These are phyloP conservation scores for Isichthys henryi DNA, from an alignment of 2,113 vertebrate species.

Conservation along the genomic window DNA sequence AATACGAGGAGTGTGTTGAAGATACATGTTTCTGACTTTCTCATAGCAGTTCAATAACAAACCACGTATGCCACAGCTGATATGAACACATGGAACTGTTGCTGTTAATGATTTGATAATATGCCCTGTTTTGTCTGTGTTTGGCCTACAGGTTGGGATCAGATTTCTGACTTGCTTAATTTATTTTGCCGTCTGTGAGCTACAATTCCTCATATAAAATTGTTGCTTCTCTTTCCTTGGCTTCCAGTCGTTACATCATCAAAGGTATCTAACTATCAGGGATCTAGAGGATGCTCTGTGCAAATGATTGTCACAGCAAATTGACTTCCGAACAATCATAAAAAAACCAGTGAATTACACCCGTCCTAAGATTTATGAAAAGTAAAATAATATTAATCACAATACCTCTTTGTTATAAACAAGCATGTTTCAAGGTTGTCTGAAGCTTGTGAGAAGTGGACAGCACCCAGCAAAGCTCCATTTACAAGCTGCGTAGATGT, in stretches of 20 bases:
- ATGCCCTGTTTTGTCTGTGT: neutral
- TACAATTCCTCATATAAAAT: neutral
- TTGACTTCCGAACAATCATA: neutral
- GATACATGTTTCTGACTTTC: neutral
- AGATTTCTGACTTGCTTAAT: neutral
- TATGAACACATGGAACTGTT: neutral
- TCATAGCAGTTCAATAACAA: neutral
- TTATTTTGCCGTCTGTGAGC: neutral
- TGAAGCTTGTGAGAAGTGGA: neutral
- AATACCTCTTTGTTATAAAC: neutral
- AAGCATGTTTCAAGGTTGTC: neutral
- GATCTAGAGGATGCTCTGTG: neutral
- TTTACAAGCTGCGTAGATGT: neutral
- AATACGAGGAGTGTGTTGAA: neutral
- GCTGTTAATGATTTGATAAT: neutral
- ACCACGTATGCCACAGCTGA: neutral
- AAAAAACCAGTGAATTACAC: neutral
- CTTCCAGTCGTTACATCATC: neutral
- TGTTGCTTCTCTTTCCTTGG: neutral
- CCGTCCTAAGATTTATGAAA: neutral
- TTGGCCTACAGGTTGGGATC: neutral
- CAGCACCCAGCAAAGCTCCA: neutral
- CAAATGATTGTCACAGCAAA: neutral
- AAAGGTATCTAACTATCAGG: neutral
- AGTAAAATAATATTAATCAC: neutral